Percentiles rank a stretch among this genome's conserved stretches.
Evolutionary conservation across 2,113 vertebrate species (phyloP).

Genomic region (Neomonachus schauinslandi): DNA sequence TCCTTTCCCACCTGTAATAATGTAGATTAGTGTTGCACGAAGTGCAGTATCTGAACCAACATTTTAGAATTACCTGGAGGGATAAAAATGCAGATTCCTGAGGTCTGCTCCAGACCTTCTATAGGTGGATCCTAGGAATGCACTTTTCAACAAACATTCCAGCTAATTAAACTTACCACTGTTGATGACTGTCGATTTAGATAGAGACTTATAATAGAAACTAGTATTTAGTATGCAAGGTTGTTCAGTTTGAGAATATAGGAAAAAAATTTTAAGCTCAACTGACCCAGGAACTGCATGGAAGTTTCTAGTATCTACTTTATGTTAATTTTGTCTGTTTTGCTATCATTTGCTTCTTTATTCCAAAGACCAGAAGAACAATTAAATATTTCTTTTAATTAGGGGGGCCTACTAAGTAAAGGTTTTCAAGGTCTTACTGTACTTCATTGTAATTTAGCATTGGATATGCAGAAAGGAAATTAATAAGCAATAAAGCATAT

Average conservation of each 20-base stretch:
- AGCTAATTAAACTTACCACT: background rate
- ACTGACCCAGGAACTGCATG: background rate
- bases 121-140: rapidly evolving
- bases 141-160: background rate
- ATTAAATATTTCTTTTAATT: background rate
- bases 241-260: background rate
- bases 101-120: background rate
- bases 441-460: background rate
- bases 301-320: background rate
- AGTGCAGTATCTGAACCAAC: background rate
- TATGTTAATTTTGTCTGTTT: background rate
- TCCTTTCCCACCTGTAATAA: background rate
- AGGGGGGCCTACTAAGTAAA: background rate
- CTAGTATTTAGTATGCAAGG: background rate
- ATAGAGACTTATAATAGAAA: background rate
- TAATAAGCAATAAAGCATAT: background rate
- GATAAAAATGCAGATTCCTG: background rate
- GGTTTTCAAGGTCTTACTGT: background rate
- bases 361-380: background rate
- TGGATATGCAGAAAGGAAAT: background rate
- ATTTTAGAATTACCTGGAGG: background rate
- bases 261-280: background rate
- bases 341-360: background rate
- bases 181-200: background rate
- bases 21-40: background rate